A percentile compares a stretch with the other conserved stretches of the same genome.
These are phyloP conservation scores for Entelurus aequoreus DNA, from an alignment of 2,113 vertebrate genomes.

Conservation along the genomic window DNA sequence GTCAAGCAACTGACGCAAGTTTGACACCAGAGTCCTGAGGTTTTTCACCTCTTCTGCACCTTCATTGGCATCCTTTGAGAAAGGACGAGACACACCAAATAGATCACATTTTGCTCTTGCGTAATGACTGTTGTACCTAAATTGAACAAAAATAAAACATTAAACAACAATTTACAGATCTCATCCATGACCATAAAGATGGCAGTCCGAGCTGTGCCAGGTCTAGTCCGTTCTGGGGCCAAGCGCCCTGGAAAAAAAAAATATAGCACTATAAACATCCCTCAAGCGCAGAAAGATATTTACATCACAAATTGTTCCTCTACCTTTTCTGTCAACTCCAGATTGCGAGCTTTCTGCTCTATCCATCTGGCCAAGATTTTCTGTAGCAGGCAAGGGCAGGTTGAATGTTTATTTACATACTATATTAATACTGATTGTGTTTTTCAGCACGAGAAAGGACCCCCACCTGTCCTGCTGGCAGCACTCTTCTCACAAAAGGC, in stretches of 20 bases:
- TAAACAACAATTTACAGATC: conserved; percentile 69
- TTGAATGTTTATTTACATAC: neutral
- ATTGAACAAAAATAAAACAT: conserved; percentile 5
- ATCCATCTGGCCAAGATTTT: conserved; percentile 87
- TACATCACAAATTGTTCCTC: neutral
- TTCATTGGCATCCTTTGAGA: conserved; percentile 70
- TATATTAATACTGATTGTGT: neutral
- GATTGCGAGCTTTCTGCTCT: conserved; percentile 83
- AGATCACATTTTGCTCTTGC: neutral
- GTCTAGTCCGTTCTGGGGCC: conserved; percentile 92
- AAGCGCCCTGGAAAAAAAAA: conserved; percentile 72
- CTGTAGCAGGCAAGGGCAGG: conserved; percentile 56
- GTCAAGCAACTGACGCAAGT: conserved; percentile 78
- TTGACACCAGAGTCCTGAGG: conserved; percentile 77
- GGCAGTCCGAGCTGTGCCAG: conserved; percentile 80
- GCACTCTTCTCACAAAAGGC: conserved; percentile 79
- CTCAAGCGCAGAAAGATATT: too few relatives aligned
- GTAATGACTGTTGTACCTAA: neutral
- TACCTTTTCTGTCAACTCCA: conserved; percentile 95
- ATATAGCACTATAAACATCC: neutral
- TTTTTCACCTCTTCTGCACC: conserved; percentile 75
- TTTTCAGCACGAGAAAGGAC: neutral
- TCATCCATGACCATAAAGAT: conserved; percentile 75
- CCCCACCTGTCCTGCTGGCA: conserved; percentile 83
- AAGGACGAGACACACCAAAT: conserved; percentile 8